These are phyloP conservation scores for Peromyscus eremicus DNA, from an alignment of 2,797 vertebrate species.

Conservation along the genomic window DNA sequence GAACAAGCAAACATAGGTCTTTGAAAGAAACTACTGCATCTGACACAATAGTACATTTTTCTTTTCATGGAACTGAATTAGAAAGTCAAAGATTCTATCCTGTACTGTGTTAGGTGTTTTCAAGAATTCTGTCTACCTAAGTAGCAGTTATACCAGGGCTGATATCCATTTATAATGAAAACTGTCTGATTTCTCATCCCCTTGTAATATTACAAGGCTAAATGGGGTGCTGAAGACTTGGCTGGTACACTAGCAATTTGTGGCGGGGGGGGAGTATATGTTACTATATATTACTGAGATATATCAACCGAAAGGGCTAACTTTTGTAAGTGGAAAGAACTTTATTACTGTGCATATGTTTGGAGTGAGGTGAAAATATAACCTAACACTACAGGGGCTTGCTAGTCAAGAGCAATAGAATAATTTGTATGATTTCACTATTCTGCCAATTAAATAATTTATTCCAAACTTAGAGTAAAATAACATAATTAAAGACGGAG, in stretches of 20 bases:
- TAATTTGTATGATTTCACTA: slow-evolving; percentile 10
- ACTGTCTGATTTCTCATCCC: not conserved
- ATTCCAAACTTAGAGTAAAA: not conserved
- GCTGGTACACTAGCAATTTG: not conserved
- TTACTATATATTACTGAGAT: not conserved
- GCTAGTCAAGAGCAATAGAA: not conserved
- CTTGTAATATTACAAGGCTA: not conserved
- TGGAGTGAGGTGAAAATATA: not conserved
- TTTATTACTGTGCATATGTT: not conserved
- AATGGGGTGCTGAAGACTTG: not conserved
- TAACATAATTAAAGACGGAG: not conserved
- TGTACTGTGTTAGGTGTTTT: not conserved
- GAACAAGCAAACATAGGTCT: not conserved
- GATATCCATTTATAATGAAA: not conserved
- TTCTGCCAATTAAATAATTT: not conserved
- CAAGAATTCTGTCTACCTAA: not conserved
- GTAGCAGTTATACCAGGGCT: not conserved
- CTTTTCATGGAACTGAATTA: slow-evolving; percentile 3
- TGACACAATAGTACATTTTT: not conserved
- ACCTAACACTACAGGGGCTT: not conserved
- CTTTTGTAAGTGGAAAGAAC: not conserved
- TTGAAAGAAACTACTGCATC: not conserved
- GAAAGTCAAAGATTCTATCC: not conserved
- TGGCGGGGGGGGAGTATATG: too few relatives aligned
- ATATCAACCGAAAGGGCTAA: not conserved